These are phyloP conservation scores for Diplodus puntazzo DNA, from an alignment of 2,797 vertebrate genomes.

Conservation along the genomic window DNA sequence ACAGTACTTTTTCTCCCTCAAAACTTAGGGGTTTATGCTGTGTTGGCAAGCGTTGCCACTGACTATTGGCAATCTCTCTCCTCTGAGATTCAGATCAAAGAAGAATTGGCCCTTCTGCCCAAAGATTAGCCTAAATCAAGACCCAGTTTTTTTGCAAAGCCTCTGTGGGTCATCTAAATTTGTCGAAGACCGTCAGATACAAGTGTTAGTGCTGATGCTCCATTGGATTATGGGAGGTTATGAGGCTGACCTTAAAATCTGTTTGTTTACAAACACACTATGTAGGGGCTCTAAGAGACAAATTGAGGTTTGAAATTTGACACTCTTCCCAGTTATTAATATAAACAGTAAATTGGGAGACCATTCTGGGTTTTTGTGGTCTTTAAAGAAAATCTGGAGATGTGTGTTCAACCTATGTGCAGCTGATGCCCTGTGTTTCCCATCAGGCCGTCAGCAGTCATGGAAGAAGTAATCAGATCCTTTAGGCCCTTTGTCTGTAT, in stretches of 20 bases:
- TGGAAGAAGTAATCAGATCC: background rate
- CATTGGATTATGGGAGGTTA: constrained; percentile 49
- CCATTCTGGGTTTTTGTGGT: background rate
- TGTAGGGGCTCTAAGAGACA: background rate
- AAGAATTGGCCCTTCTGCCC: constrained; percentile 38
- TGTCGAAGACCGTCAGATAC: constrained; percentile 23
- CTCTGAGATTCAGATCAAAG: constrained; percentile 64
- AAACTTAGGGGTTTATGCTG: constrained; percentile 42
- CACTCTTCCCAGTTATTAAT: constrained; percentile 8
- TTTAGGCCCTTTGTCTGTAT: too few species aligned
- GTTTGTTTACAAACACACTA: constrained; percentile 35
- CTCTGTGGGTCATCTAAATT: constrained; percentile 43
- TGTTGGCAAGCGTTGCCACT: constrained; percentile 38
- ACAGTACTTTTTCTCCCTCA: constrained; percentile 15
- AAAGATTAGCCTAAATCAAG: constrained; percentile 61
- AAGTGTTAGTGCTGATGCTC: constrained; percentile 22
- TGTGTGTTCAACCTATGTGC: background rate
- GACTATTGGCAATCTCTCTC: constrained; percentile 55
- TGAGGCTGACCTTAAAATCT: constrained; percentile 50
- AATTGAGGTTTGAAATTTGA: constrained; percentile 6
- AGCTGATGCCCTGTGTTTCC: constrained; percentile 16
- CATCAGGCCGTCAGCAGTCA: constrained; percentile 1
- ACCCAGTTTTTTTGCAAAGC: constrained; percentile 40
- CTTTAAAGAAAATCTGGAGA: background rate
- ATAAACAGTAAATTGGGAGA: constrained; percentile 8